phyloP scores from a whole-genome alignment of 1,140 invertebrate genomes.

The Camponotus floridanus region DNA sequence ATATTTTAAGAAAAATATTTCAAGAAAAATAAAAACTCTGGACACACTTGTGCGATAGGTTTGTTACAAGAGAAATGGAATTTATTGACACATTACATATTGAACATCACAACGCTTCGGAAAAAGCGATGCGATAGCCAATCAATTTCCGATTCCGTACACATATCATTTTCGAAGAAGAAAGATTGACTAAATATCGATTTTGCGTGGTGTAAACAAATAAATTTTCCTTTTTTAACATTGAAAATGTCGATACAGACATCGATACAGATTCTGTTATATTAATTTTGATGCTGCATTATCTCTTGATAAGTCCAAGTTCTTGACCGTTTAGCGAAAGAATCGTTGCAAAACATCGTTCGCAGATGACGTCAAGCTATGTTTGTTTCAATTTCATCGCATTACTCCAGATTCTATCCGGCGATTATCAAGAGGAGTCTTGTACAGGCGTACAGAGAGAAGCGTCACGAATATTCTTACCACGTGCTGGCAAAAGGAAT shows the following conservation, averaged over 20 bases:
- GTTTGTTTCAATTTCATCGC: background rate
- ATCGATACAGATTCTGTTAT: background rate
- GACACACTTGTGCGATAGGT: background rate
- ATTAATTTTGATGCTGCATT: background rate
- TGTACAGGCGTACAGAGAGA: constrained; percentile 1
- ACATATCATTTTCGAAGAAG: background rate
- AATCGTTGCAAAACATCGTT: background rate
- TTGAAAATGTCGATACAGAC: background rate
- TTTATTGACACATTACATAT: background rate
- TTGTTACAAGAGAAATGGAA: background rate
- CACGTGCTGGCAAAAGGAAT: constrained; percentile 42
- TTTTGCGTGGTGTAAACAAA: background rate
- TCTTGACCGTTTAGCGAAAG: background rate
- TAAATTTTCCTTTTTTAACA: background rate
- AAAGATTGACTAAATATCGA: background rate
- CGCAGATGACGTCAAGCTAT: background rate
- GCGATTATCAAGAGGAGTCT: background rate
- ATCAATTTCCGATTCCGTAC: background rate
- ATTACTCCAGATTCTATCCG: background rate
- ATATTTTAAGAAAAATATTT: too few relatives aligned
- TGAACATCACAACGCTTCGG: background rate
- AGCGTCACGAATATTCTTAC: constrained; percentile 26
- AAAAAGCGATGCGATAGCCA: background rate
- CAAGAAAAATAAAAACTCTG: too few relatives aligned
- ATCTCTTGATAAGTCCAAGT: background rate